Conservation (phyloP, 2,797 vertebrate species). For the Pangasius macronema region DNA sequence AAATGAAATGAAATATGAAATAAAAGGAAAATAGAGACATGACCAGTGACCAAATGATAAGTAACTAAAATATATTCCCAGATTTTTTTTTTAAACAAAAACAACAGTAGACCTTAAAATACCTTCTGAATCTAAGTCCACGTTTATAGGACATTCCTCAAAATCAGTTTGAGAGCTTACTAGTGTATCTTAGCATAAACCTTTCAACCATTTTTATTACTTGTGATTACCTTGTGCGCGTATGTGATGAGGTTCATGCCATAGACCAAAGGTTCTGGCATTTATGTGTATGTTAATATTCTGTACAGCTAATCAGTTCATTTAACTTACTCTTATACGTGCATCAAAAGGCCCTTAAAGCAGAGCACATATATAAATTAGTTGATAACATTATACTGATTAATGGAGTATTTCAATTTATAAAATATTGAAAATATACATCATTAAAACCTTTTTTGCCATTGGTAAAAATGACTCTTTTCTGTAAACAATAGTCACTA, state of each 20-base stretch:
- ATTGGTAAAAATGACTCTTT: too few species aligned
- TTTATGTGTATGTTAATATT: not conserved
- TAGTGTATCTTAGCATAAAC: not conserved
- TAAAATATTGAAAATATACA: too few species aligned
- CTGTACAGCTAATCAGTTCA: not conserved
- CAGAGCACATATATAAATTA: too few species aligned
- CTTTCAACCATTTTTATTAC: not conserved
- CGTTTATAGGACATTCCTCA: not conserved
- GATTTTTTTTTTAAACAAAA: not conserved
- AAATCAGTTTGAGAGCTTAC: not conserved
- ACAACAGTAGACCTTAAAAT: not conserved
- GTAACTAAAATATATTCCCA: not conserved
- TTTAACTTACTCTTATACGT: not conserved
- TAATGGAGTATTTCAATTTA: too few species aligned
- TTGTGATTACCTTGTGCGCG: not conserved
- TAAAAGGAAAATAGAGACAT: not conserved
- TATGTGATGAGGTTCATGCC: not conserved
- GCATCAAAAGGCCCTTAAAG: not conserved
- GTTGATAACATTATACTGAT: too few species aligned
- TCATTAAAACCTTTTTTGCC: too few species aligned
- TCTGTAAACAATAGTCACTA: too few species aligned
- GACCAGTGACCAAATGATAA: not conserved
- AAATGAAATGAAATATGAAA: not conserved
- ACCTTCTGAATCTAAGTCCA: not conserved
- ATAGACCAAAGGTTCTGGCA: not conserved